A percentile compares a stretch with the other conserved stretches of the same genome.
Evolutionary conservation across 1,140 invertebrate species (phyloP).

Genomic region (Neuroterus valhalla): DNA sequence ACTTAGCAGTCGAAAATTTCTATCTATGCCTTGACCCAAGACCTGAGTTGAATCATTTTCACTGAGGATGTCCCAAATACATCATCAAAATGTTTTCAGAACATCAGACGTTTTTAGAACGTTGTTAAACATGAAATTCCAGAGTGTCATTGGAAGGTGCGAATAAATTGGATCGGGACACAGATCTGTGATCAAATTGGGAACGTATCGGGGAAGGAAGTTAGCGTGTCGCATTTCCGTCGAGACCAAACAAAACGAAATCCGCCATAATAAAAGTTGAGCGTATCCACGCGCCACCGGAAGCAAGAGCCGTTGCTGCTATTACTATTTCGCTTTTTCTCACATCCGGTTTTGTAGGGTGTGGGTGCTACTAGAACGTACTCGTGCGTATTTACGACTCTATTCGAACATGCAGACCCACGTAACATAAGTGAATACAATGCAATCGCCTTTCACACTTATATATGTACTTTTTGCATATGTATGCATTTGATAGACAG

Average conservation of each 20-base stretch:
- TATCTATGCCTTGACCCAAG: no score
- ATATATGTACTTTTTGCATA: not conserved
- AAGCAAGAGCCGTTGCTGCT: constrained; percentile 55
- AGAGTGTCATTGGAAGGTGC: no score
- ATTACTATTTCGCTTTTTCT: constrained; percentile 56
- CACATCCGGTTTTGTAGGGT: constrained; percentile 46
- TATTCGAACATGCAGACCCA: constrained; percentile 25
- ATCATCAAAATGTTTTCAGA: no score
- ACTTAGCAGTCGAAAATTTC: no score
- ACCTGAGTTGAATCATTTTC: no score
- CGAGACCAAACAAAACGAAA: constrained; percentile 36
- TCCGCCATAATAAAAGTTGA: constrained; percentile 53
- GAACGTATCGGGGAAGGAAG: constrained; percentile 9
- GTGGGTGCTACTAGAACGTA: constrained; percentile 41
- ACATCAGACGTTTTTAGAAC: no score
- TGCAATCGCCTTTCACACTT: constrained; percentile 16
- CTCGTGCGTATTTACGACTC: constrained; percentile 33
- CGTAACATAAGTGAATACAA: not conserved
- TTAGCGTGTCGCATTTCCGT: constrained; percentile 5
- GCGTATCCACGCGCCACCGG: constrained; percentile 48
- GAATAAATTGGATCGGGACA: not conserved
- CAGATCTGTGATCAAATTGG: not conserved
- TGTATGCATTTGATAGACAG: not conserved
- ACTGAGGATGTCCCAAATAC: no score
- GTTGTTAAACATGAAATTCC: no score